A percentile compares a stretch with the other conserved stretches of the same genome.
Conservation (phyloP, 2,888 invertebrate genomes). For the Dynastes tityus region DNA sequence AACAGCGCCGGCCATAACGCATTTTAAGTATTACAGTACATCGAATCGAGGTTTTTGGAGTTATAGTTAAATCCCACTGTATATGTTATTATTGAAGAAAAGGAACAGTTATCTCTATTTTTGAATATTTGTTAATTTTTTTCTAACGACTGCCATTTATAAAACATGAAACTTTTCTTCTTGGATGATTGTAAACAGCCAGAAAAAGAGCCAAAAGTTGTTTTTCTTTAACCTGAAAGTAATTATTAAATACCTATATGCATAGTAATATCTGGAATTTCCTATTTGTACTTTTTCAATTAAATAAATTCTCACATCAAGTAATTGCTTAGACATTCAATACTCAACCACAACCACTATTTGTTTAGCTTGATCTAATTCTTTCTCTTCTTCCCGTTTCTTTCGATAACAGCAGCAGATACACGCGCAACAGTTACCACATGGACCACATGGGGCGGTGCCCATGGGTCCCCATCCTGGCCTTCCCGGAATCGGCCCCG, state of each 20-base stretch:
- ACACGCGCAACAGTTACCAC: conserved; percentile 69
- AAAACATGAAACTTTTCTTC: too few relatives aligned
- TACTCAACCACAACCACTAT: not conserved
- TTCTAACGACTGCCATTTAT: too few relatives aligned
- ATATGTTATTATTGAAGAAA: too few relatives aligned
- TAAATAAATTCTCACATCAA: not conserved
- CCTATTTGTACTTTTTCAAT: not conserved
- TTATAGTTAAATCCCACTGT: too few relatives aligned
- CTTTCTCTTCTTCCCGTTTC: conserved; percentile 21
- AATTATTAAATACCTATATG: not conserved
- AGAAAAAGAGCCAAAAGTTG: too few relatives aligned
- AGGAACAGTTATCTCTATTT: too few relatives aligned
- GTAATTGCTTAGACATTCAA: conserved; percentile 2
- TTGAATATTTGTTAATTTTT: too few relatives aligned
- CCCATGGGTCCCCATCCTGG: conserved; percentile 69
- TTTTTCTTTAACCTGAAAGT: not conserved
- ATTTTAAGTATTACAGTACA: too few relatives aligned
- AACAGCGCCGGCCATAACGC: too few relatives aligned
- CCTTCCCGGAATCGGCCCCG: conserved; percentile 67
- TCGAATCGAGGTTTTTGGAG: too few relatives aligned
- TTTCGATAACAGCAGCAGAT: conserved; percentile 67
- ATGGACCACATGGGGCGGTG: conserved; percentile 68
- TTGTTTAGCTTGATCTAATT: conserved; percentile 19
- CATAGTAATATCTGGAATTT: not conserved
- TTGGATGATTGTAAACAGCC: too few relatives aligned